A percentile compares a stretch with the other conserved stretches of the same genome.
Conservation (phyloP, 2,113 vertebrate species). For the Melanerpes formicivorus region DNA sequence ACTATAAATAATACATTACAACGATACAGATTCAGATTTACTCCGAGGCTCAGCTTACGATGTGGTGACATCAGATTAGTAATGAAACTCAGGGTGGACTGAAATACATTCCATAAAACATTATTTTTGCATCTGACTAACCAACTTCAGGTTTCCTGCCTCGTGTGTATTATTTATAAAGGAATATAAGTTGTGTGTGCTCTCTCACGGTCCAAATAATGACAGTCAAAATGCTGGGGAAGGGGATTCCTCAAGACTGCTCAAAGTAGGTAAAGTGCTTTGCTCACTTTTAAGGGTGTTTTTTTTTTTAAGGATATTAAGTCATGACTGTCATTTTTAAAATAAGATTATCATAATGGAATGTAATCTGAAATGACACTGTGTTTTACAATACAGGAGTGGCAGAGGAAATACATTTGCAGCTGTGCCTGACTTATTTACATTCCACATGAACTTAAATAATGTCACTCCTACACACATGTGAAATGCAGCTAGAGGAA, state of each 20-base stretch:
- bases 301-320: background rate
- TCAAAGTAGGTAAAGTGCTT: conserved; percentile 36
- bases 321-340: conserved; percentile 54
- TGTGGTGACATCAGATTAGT: background rate
- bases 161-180: conserved; percentile 18
- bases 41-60: background rate
- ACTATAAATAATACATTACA: background rate
- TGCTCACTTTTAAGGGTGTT: conserved; percentile 29
- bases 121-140: background rate
- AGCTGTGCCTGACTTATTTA: conserved; percentile 63
- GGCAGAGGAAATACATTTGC: conserved; percentile 38
- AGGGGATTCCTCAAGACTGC: background rate
- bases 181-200: background rate
- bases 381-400: conserved; percentile 49
- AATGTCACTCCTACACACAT: conserved; percentile 17
- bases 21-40: background rate
- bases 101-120: background rate
- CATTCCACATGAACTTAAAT: conserved; percentile 64
- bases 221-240: background rate
- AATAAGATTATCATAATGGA: conserved; percentile 58
- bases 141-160: background rate
- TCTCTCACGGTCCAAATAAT: background rate
- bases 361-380: conserved; percentile 46
- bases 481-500: background rate
- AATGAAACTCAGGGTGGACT: background rate